These are phyloP conservation scores for Plebejus argus DNA, from an alignment of 2,888 invertebrate genomes.

Conservation along the genomic window DNA sequence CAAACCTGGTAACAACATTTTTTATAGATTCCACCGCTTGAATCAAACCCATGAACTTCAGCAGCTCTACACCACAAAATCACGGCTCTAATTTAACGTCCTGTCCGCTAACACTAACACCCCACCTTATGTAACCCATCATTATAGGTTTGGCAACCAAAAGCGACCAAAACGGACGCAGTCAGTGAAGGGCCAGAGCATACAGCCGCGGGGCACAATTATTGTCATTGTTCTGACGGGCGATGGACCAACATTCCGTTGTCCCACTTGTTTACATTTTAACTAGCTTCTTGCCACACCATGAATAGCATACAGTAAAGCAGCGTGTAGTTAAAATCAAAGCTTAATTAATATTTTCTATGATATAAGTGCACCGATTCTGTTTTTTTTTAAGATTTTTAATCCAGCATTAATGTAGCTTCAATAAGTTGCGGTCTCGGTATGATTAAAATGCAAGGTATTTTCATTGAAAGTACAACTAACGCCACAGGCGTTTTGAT, in stretches of 20 bases:
- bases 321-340: background rate
- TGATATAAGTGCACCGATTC: too few relatives aligned
- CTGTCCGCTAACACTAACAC: constrained; percentile 45
- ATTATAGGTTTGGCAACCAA: constrained; percentile 74
- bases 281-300: background rate
- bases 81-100: background rate
- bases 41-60: background rate
- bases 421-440: too few relatives aligned
- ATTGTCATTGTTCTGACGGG: constrained; percentile 58
- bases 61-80: background rate
- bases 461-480: too few relatives aligned
- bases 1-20: too few relatives aligned
- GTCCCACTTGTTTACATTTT: constrained; percentile 37
- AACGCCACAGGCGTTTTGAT: too few relatives aligned
- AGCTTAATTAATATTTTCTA: too few relatives aligned
- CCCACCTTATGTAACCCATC: constrained; percentile 52
- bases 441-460: too few relatives aligned
- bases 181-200: constrained; percentile 79
- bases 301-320: background rate
- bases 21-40: too few relatives aligned
- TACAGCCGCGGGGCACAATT: constrained; percentile 67
- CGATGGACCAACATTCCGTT: constrained; percentile 41
- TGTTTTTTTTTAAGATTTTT: too few relatives aligned
- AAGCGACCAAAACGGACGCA: constrained; percentile 57
- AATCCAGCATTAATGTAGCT: too few relatives aligned